phyloP scores from a whole-genome alignment of 2,797 vertebrate genomes.

The Anguilla pacifica region DNA sequence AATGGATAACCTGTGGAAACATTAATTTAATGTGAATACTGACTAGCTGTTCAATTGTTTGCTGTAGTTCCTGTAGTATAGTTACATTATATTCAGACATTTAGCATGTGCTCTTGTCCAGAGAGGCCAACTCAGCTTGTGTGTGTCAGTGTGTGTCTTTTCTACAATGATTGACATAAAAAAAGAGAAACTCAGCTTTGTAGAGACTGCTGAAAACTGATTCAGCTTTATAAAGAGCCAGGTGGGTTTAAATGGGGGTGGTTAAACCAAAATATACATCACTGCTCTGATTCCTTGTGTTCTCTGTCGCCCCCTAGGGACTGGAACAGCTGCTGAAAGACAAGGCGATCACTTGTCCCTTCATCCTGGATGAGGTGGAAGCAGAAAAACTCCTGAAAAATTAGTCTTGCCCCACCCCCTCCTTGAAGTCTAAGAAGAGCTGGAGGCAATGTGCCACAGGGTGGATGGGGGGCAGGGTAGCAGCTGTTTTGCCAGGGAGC shows the following conservation, averaged over 20 bases:
- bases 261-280: background rate
- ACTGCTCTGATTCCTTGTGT: background rate
- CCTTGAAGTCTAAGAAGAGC: conserved; percentile 16
- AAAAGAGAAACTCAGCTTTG: background rate
- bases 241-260: background rate
- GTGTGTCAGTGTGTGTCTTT: background rate
- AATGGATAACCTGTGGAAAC: too few relatives aligned
- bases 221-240: too few relatives aligned
- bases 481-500: conserved; percentile 24
- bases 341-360: conserved; percentile 70
- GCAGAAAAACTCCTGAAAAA: conserved; percentile 53
- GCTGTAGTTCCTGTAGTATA: too few relatives aligned
- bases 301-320: conserved; percentile 69
- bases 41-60: too few relatives aligned
- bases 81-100: too few relatives aligned
- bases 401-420: conserved; percentile 9
- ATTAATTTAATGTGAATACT: too few relatives aligned
- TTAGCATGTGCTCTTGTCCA: too few relatives aligned
- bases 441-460: background rate
- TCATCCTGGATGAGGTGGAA: conserved; percentile 73
- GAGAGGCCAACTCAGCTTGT: background rate
- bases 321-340: conserved; percentile 78
- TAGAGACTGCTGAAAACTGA: background rate
- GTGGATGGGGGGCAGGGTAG: conserved; percentile 1
- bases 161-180: background rate